Base-by-base conservation (phyloP, 2,797 vertebrate genomes). In the Cryptoblepharus egeriae region DNA sequence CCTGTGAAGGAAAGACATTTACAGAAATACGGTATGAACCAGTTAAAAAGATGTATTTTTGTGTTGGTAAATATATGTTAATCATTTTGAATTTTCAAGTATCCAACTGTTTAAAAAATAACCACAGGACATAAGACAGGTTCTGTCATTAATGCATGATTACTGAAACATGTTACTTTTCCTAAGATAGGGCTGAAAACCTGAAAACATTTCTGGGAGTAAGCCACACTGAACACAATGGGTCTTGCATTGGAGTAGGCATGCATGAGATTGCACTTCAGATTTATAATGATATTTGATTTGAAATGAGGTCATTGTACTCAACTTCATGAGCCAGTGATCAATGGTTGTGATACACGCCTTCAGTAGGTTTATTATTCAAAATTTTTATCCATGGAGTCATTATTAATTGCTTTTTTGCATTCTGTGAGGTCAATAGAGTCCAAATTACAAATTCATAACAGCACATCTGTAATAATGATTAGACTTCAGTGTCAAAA, bases 381-480 rank as follows among this genome's bases (percentile, higher is more conserved):
- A 74, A 45, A 10, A 2, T 3, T 65, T 39, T n/a, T 82, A 4
- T 65, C 26, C 30, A 85, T 0, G 39, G 55, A 68, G 26, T 7
- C 35, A 3, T 37, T 3, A 69, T 64, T 39, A 60, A 26, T 28
- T 64, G 37, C 1, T 87, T 16, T 73, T 78, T 35, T 30, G 32
- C 4, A 37, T 77, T 16, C n/a, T 72, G 20, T 61, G 74, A 77
- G 45, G 16, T 65, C 28, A 67, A 8, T 55, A 1, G 55, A 71
- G 79, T 37, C 15, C 20, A 37, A 13, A n/a, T 30, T 60, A 37
- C 11, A 26, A 22, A 20, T 32, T 71, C 2, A 42, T 0, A 26
- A 11, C 4, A 18, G 75, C 1, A 15, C 18, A 58, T 22, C 65
- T 60, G 24, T 16, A 79, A 79, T 32, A 6, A 39, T 0, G 1